Evolutionary conservation across 2,113 vertebrate species (phyloP), one percentile per base, ranked within the genome.

Genomic region (Platanista minor): DNA sequence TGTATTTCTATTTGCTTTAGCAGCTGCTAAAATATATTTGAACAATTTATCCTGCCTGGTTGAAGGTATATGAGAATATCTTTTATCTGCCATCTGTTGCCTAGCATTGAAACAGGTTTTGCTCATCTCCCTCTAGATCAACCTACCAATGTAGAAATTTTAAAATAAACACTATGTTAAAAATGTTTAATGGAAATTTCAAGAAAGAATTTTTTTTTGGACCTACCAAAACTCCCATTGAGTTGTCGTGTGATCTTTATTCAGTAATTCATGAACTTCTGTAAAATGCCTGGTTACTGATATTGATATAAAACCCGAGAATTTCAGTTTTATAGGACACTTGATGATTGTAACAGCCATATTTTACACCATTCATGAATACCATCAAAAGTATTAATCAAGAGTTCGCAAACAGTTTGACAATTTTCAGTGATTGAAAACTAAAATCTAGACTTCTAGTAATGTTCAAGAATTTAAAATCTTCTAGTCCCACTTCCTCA

Each of bases 11-110:
- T 86, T 97, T 96, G 77, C 57, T 78, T 96, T 91, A 85, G 39
- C 69, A 96, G 54, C 82, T 96, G 71, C 75, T 95, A 87, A 97
- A 96, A 94, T 96, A 66, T 88, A 90, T 97, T 94, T 94, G 72
- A 95, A 95, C 82, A 96, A 74, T 97, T 94, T 96, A 92, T 89
- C 71, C 72, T 88, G 82, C 78, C 52, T 81, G n/a, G 69, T 94
- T 94, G 89, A 96, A 83, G n/a, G 43, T 97, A 85, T 92, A 88
- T 84, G 94, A 90, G 74, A 90, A 84, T 93, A 97, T 83, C 33
- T 82, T 96, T 97, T 96, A 94, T 91, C 78, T 96, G 39, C 74
- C 69, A 96, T 96, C 67, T 96, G 82, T 95, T 90, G 46, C 77
- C 36, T 95, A 85, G 43, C 33, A 20, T 93, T 95, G 75, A 83